Conservation (phyloP, 2,888 invertebrate species). For the Uropetala carovei region DNA sequence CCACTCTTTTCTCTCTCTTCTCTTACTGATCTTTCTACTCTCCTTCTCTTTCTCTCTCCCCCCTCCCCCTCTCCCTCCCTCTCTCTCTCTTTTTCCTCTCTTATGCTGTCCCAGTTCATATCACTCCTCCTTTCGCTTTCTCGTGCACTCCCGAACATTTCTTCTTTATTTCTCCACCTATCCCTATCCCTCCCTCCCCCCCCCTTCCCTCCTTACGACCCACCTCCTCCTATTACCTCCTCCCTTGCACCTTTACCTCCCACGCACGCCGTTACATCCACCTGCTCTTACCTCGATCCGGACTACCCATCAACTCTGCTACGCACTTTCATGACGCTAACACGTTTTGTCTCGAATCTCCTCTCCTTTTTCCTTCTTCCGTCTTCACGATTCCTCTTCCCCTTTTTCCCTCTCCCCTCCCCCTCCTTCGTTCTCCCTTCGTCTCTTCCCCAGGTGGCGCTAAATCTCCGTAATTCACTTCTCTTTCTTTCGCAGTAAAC, state of each 20-base stretch:
- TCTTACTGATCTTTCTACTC: not conserved
- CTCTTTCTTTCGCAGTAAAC: too few relatives aligned
- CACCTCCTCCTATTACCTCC: not conserved
- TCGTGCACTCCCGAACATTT: not conserved
- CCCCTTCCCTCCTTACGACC: not conserved
- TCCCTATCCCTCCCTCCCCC: not conserved
- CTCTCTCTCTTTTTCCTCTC: not conserved
- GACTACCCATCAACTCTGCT: too few relatives aligned
- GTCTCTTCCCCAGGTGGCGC: too few relatives aligned
- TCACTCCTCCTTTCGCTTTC: not conserved
- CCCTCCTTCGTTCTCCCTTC: too few relatives aligned
- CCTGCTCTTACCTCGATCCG: not conserved
- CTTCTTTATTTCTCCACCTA: not conserved
- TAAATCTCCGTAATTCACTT: too few relatives aligned
- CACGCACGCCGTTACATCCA: not conserved
- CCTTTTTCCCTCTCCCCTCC: too few relatives aligned
- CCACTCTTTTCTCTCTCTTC: too few relatives aligned
- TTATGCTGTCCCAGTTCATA: not conserved
- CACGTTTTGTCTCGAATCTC: too few relatives aligned
- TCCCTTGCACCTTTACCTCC: not conserved
- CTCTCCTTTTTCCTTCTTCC: too few relatives aligned
- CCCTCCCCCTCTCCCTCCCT: not conserved
- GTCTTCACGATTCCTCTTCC: too few relatives aligned
- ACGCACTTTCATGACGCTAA: too few relatives aligned
- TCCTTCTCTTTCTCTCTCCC: not conserved